phyloP scores from a whole-genome alignment of 2,888 invertebrate species.

The Aleiodes leptofemur region DNA sequence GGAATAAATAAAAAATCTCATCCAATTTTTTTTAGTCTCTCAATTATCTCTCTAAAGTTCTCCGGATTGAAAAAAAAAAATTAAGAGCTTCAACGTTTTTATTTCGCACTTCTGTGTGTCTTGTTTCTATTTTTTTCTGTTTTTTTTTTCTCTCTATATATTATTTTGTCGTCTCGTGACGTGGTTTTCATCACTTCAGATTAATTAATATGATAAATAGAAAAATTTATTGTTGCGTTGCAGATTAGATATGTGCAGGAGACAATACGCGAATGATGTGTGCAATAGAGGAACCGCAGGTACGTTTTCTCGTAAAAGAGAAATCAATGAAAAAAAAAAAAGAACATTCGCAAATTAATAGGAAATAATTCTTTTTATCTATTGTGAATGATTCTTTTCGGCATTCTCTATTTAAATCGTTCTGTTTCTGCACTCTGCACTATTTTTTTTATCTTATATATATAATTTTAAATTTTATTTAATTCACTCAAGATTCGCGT shows the following conservation, averaged over 20 bases:
- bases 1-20: slow-evolving; percentile 10
- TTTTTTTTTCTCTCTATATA: background rate
- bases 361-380: slow-evolving; percentile 35
- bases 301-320: slow-evolving; percentile 77
- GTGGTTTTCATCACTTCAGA: slow-evolving; percentile 50
- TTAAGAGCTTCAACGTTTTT: background rate
- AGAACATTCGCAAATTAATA: background rate
- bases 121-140: slow-evolving; percentile 4
- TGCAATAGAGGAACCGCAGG: slow-evolving; percentile 99
- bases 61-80: slow-evolving; percentile 11
- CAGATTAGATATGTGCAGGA: slow-evolving; percentile 99
- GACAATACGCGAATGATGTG: slow-evolving; percentile 94
- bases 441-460: background rate
- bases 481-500: background rate
- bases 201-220: slow-evolving; percentile 64
- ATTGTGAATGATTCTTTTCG: slow-evolving; percentile 27
- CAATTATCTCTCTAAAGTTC: slow-evolving; percentile 16
- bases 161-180: slow-evolving; percentile 61
- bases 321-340: slow-evolving; percentile 42
- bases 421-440: slow-evolving; percentile 30
- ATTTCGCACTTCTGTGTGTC: slow-evolving; percentile 11
- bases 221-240: slow-evolving; percentile 81
- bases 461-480: background rate
- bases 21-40: slow-evolving; percentile 9
- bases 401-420: slow-evolving; percentile 15